These are phyloP conservation scores for Labeo calbasu DNA, from an alignment of 2,797 vertebrate species.

Conservation along the genomic window DNA sequence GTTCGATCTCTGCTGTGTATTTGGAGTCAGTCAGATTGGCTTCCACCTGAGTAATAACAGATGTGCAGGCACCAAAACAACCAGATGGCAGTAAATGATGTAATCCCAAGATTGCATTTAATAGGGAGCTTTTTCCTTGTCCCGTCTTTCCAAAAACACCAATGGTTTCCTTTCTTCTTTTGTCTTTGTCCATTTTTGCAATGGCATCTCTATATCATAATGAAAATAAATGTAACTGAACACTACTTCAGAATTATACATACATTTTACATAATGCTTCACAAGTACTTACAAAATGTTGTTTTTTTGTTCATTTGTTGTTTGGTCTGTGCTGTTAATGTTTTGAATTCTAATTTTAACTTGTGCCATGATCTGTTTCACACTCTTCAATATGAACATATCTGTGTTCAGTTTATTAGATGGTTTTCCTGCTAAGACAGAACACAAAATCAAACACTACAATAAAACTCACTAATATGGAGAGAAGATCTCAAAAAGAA, in stretches of 20 bases:
- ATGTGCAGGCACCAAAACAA: no score
- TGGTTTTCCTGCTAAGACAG: not conserved
- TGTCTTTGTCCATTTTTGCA: not conserved
- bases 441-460: not conserved
- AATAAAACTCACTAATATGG: not conserved
- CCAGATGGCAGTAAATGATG: no score
- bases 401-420: not conserved
- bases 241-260: not conserved
- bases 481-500: not conserved
- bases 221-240: not conserved
- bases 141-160: no score
- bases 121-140: no score
- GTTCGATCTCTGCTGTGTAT: no score
- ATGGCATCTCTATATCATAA: constrained; percentile 1
- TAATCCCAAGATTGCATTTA: no score
- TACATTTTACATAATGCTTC: not conserved
- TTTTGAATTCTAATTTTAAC: not conserved
- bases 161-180: no score
- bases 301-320: not conserved
- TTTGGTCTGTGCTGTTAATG: not conserved
- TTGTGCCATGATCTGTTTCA: not conserved
- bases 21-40: no score
- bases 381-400: not conserved
- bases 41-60: no score
- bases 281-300: not conserved